Evolutionary conservation across 2,888 invertebrate genomes (phyloP), one percentile per base, ranked within the genome.

Genomic region (Melangyna quadrimaculata): DNA sequence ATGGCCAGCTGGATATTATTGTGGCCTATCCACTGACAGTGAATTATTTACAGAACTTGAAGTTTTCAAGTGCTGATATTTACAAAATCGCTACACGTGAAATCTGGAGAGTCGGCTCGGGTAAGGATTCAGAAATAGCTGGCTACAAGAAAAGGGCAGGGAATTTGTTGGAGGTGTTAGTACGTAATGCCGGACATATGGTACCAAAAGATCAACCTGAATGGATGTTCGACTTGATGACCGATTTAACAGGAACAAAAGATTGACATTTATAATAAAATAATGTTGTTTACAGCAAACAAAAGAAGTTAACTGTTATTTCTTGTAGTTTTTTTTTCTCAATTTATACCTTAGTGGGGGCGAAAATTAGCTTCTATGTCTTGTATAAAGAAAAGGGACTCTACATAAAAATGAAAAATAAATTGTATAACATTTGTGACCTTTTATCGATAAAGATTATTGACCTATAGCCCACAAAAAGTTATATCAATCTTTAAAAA

Each of bases 1-100:
- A 95, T 90, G 98, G 98, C 0, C 98, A 98, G 90, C 91, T 98
- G 87, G 98, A 98, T 91, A 96, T 98, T 14, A 97, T 98, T 87
- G 96, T 98, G 0, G 97, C 97, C 0, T 97, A 97, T 91, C 97
- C 97, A 0, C 90, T 97, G 65, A 98, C 98, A 0, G 94, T 96
- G 17, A 96, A 96, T 90, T 97, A 96, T 91, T 92, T 98, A 32
- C 93, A 94, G 87, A 93, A 94, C 63, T 93, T 97, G 1, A 93
- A 95, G 53, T 97, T 97, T 93, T 93, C 93, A 24, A 95, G 94
- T 1, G 93, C 95, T 0, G 93, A 93, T 6, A 93, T 94, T 2
- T 97, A 96, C 91, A 94, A 94, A 89, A 93, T 92, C 1, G 95
- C 96, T 0, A 92, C 93, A 55, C 93, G 96, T 45, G 93, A 94